Conservation (phyloP, 2,888 invertebrate species). For the Leptinotarsa haldemani region DNA sequence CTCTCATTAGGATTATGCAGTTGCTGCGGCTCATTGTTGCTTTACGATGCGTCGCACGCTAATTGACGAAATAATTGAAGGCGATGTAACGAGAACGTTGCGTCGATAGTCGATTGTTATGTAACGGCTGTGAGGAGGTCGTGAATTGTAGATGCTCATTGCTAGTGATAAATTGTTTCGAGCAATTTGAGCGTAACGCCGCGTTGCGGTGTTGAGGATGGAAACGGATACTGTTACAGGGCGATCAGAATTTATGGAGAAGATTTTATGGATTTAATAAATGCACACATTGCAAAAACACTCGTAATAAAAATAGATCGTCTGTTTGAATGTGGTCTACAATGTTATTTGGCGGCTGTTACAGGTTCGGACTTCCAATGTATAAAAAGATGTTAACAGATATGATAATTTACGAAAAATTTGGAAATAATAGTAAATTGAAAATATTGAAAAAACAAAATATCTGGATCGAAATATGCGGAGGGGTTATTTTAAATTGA, state of each 20-base stretch:
- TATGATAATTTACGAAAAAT: background rate
- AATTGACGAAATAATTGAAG: slow-evolving; percentile 12
- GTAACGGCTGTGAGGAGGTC: background rate
- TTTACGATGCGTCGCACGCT: slow-evolving; percentile 1
- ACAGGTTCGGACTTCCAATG: no score
- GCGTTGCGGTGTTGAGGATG: background rate
- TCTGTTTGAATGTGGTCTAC: no score
- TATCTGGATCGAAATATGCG: no score
- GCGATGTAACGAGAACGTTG: slow-evolving; percentile 9
- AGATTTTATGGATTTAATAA: no score
- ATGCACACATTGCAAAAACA: no score
- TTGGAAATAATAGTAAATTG: no score
- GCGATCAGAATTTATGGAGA: background rate
- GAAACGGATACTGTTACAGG: background rate
- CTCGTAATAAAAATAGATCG: no score
- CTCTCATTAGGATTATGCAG: background rate
- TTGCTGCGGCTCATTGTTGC: slow-evolving; percentile 1
- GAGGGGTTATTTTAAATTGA: no score
- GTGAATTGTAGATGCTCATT: background rate
- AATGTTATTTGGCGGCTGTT: no score
- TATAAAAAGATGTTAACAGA: background rate
- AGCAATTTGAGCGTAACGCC: background rate
- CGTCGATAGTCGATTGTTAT: slow-evolving; percentile 7
- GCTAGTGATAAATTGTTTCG: background rate
- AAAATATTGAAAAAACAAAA: no score